Evolutionary conservation across 2,888 invertebrate species (phyloP).

Genomic region (Alsophila aescularia): DNA sequence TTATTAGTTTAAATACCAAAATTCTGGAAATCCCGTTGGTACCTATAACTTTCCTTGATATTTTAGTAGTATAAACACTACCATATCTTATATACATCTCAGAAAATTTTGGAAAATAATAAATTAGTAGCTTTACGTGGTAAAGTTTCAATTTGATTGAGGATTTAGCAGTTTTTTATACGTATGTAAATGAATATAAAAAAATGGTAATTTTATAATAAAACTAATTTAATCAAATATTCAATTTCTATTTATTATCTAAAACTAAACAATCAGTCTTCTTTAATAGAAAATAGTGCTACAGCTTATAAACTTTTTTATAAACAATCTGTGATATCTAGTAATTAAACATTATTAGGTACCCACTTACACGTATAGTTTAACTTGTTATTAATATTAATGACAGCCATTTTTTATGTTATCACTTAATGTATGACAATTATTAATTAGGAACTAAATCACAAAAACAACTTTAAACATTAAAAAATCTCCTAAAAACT

Average conservation of each 20-base stretch:
- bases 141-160: no score
- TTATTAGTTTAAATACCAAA: not conserved
- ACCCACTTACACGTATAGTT: not conserved
- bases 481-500: not conserved
- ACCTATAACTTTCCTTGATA: no score
- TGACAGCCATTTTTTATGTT: not conserved
- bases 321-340: not conserved
- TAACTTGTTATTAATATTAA: not conserved
- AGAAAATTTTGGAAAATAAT: not conserved
- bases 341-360: not conserved
- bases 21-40: not conserved
- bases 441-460: not conserved
- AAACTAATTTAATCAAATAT: not conserved
- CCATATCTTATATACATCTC: no score
- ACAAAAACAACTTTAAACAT: not conserved
- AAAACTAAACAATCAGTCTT: not conserved
- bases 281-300: not conserved
- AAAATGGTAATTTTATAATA: not conserved
- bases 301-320: no score
- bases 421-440: not conserved
- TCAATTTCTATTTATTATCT: not conserved
- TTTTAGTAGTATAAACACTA: no score
- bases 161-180: not conserved
- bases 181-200: no score
- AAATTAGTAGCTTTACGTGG: not conserved